These are phyloP conservation scores for Acestrorhynchus altus DNA, from an alignment of 2,797 vertebrate species.

Conservation along the genomic window DNA sequence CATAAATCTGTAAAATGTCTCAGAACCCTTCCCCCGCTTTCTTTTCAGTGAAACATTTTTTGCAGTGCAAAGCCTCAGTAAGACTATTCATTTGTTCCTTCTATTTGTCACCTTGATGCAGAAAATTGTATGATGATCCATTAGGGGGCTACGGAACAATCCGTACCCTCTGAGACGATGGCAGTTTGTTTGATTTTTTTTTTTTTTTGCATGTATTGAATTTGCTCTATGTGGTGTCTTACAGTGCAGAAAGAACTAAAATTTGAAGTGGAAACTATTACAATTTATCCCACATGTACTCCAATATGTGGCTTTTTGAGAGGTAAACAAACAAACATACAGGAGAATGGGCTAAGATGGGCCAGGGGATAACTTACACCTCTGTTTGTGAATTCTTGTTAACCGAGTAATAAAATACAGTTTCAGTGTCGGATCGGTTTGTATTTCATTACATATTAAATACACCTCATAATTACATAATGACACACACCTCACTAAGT, in stretches of 20 bases:
- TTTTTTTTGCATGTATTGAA: background rate
- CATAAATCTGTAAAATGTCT: conserved; percentile 28
- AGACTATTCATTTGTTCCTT: conserved; percentile 14
- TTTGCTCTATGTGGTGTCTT: conserved; percentile 4
- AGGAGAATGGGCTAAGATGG: too few relatives aligned
- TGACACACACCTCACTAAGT: too few relatives aligned
- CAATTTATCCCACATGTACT: background rate
- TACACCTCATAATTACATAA: too few relatives aligned
- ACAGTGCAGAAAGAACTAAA: background rate
- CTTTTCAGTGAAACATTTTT: background rate
- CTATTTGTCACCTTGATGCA: conserved; percentile 10
- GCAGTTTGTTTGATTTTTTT: background rate
- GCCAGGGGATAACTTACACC: too few relatives aligned
- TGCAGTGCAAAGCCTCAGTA: background rate
- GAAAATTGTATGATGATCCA: conserved; percentile 9
- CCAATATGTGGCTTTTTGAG: background rate
- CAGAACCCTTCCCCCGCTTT: background rate
- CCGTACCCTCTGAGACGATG: background rate
- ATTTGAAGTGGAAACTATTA: conserved; percentile 13
- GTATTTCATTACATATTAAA: too few relatives aligned
- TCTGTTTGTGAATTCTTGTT: too few relatives aligned
- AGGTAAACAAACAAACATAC: too few relatives aligned
- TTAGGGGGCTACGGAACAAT: conserved; percentile 19
- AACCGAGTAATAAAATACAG: too few relatives aligned
- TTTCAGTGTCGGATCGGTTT: too few relatives aligned